These are phyloP conservation scores for human DNA, from an alignment of 2,113 vertebrate species.

Conservation along the genomic window GRCh38 chr2:182239001-182239500, in stretches of 20 bases:
- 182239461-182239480: neutral
- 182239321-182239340: neutral
- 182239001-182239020: constrained; percentile 3
- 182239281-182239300: neutral
- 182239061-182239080: neutral
- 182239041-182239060: constrained; percentile 19
- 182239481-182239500: neutral
- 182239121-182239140: constrained; percentile 8
- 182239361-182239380: constrained; percentile 9
- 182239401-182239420: neutral
- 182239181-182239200: neutral
- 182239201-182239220: neutral
- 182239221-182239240: neutral
- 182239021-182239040: constrained; percentile 34
- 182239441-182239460: constrained; percentile 5
- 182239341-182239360: neutral
- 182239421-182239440: neutral
- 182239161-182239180: neutral
- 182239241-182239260: neutral
- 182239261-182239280: neutral
- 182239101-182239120: neutral
- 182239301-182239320: neutral
- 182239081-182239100: neutral
- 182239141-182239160: neutral
- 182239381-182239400: neutral